These are phyloP conservation scores for cat (Felis catus) DNA, from an alignment of 2,113 vertebrate species.

Conservation along the genomic window F.catus_Fca126_mat1.0 CM031415.1:188060001-188060500, in stretches of 20 bases:
- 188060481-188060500: neutral
- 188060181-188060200: neutral
- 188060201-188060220: neutral
- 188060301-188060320: neutral
- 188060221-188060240: neutral
- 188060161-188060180: neutral
- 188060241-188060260: neutral
- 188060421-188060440: neutral
- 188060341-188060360: neutral
- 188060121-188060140: neutral
- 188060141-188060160: neutral
- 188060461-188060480: neutral
- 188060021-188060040: neutral
- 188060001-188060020: neutral
- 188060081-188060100: neutral
- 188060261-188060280: neutral
- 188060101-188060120: accelerated
- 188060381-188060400: neutral
- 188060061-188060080: neutral
- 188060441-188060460: slow-evolving; percentile 4
- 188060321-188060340: neutral
- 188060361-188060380: neutral
- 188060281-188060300: neutral
- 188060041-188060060: neutral
- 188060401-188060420: neutral